phyloP scores from a whole-genome alignment of 2,797 vertebrate genomes.

The Poecile montanus region DNA sequence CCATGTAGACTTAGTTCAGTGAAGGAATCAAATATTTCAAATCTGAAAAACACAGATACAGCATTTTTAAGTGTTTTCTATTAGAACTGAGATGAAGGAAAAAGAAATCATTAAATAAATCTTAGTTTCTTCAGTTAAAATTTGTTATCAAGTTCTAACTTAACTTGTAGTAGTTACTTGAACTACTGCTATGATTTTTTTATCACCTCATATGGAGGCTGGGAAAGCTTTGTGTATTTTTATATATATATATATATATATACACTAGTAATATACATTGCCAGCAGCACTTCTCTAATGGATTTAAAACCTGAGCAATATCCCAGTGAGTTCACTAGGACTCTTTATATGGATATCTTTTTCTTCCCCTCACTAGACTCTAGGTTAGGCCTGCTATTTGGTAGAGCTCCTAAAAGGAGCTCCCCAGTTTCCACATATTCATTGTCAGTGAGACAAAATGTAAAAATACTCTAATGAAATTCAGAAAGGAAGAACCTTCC shows the following conservation, averaged over 20 bases:
- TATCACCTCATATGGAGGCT: neutral
- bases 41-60: neutral
- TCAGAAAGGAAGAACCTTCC: neutral
- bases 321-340: neutral
- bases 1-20: neutral
- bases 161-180: neutral
- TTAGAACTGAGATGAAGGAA: neutral
- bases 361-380: neutral
- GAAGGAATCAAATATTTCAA: conserved; percentile 11
- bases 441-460: neutral
- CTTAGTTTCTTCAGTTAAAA: conserved; percentile 1
- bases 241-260: neutral
- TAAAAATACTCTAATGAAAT: neutral
- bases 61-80: neutral
- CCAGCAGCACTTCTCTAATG: neutral
- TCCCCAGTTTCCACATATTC: neutral
- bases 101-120: conserved; percentile 14
- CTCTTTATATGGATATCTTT: neutral
- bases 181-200: neutral
- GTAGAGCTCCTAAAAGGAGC: neutral
- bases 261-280: neutral
- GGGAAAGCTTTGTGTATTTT: neutral
- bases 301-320: neutral
- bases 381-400: neutral
- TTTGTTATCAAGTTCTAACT: neutral